A percentile compares a stretch with the other conserved stretches of the same genome.
Evolutionary conservation across 2,113 vertebrate genomes (phyloP).

Genomic region (Butastur rufipennis): DNA sequence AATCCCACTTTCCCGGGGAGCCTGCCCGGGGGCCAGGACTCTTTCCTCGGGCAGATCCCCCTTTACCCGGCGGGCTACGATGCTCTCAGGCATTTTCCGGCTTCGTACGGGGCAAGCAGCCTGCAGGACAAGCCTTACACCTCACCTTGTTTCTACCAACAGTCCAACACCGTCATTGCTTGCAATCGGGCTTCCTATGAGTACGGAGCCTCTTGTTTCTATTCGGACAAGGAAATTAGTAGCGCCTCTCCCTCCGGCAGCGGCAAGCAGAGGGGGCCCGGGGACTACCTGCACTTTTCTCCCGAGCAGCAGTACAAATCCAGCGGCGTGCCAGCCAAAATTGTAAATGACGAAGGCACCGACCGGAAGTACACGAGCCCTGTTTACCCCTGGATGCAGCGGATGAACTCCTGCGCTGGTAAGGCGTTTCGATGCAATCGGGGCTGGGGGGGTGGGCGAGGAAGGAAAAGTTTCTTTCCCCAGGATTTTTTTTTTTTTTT

Average conservation of each 20-base stretch:
- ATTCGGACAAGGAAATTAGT: conserved; percentile 81
- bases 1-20: conserved; percentile 84
- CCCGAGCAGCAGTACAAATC: conserved; percentile 79
- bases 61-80: conserved; percentile 78
- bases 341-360: conserved; percentile 75
- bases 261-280: conserved; percentile 76
- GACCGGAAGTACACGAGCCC: conserved; percentile 85
- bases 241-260: conserved; percentile 73
- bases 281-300: conserved; percentile 79
- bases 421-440: conserved; percentile 56
- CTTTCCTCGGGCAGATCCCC: conserved; percentile 80
- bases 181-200: conserved; percentile 82
- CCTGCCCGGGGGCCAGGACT: conserved; percentile 79
- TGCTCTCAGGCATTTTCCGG: conserved; percentile 83
- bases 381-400: conserved; percentile 85
- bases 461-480: not conserved
- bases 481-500: not conserved
- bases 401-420: conserved; percentile 84
- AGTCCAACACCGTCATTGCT: conserved; percentile 81
- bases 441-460: not conserved
- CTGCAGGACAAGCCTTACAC: conserved; percentile 83
- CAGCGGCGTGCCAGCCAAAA: conserved; percentile 74
- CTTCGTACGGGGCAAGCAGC: conserved; percentile 79
- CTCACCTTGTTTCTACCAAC: conserved; percentile 81
- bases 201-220: conserved; percentile 83